Evolutionary conservation across 2,888 invertebrate species (phyloP), one percentile per base, ranked within the genome.

Genomic region (Epiblema foenella): DNA sequence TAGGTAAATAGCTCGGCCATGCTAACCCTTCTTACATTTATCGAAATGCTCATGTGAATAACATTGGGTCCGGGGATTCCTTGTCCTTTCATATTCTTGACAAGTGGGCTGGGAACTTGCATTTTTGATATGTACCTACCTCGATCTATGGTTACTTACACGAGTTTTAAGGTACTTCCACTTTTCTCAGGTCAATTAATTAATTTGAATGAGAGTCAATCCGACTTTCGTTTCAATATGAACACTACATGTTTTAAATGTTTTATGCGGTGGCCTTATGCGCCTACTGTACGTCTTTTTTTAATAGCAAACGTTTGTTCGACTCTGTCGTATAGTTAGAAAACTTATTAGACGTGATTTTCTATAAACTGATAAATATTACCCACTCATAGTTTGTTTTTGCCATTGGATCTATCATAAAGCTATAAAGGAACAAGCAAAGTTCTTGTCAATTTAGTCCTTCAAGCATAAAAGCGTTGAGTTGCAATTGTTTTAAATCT

Each of bases 11-110:
- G 83, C 80, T 78, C 72, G 76, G 70, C 68, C 75, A 60, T 77
- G 74, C 77, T 76, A 80, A 81, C 84, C 85, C 83, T 83, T 81
- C 81, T 84, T 82, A 88, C 84, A 86, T 87, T 87, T 88, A 88
- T 88, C 82, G 83, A 81, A 83, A 88, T 83, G 81, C 82, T 83
- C 85, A 89, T 90, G 89, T 89, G 90, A 91, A 91, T 90, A 91
- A 86, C 82, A 84, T 81, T 75, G 81, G 81, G 79, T 81, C 80
- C 78, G 76, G 75, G 80, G 81, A 84, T 85, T 85, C 81, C 76
- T 75, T 81, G 82, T 84, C 81, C 81, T 83, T 83, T 83, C 86
- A 82, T 84, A 81, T 82, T 79, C 77, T 29, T 24, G 58, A 49
- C 70, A 70, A 70, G 58, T 69, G 54, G 62, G 59, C 24, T 17